Percentiles rank a stretch among this genome's conserved stretches.
Conservation (phyloP, 92 coral and sea anemone species). For the Diadumene lineata region DNA sequence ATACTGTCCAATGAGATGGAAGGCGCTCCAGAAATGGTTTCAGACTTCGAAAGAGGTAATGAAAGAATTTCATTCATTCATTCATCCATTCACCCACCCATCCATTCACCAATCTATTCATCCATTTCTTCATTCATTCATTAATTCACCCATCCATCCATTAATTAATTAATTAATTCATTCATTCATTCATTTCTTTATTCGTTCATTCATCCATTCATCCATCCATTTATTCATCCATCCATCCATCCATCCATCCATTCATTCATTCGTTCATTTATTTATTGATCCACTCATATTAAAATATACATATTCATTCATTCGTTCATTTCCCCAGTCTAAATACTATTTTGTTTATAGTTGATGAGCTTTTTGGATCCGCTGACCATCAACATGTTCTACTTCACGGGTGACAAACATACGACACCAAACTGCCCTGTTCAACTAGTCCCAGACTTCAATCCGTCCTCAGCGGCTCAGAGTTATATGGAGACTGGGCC, state of each 20-base stretch:
- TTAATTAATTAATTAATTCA: too few species aligned
- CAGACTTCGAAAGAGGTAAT: conserved; percentile 76
- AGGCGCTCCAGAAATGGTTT: conserved; percentile 80
- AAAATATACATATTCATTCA: too few species aligned
- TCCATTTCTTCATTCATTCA: too few species aligned
- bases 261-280: too few species aligned
- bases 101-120: neutral
- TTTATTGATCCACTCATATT: too few species aligned
- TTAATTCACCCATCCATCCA: too few species aligned
- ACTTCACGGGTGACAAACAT: conserved; percentile 77
- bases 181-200: too few species aligned
- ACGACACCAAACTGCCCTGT: conserved; percentile 94
- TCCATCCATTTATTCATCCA: too few species aligned
- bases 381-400: conserved; percentile 74
- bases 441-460: conserved; percentile 62
- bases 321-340: too few species aligned
- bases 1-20: conserved; percentile 90
- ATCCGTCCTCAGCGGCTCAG: conserved; percentile 80
- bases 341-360: conserved; percentile 28
- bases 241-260: too few species aligned
- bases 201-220: too few species aligned
- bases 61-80: neutral
- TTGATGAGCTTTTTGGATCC: conserved; percentile 86
- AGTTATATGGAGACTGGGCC: conserved; percentile 62
- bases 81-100: neutral